These are phyloP conservation scores for Eupithecia dodoneata DNA, from an alignment of 2,888 invertebrate genomes.

Conservation along the genomic window DNA sequence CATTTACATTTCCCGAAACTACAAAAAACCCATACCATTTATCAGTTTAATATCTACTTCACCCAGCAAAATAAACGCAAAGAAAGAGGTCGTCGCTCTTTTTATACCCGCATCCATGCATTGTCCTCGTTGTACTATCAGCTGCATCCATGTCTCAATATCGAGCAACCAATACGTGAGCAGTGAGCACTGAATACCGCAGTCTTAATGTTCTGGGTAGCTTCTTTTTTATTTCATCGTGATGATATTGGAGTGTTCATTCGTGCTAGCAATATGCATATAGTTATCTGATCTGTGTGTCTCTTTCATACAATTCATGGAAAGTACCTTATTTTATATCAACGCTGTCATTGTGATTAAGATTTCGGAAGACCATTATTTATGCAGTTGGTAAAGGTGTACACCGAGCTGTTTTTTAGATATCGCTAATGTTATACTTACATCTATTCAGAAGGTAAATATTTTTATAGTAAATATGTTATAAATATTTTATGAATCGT, in stretches of 20 bases:
- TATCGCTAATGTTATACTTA: neutral
- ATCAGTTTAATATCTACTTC: constrained; percentile 28
- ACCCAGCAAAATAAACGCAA: constrained; percentile 21
- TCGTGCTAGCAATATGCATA: neutral
- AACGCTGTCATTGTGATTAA: too few species aligned
- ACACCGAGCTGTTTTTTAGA: neutral
- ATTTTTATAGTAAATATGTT: neutral
- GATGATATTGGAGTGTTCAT: constrained; percentile 6
- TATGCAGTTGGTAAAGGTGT: too few species aligned
- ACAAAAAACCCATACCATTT: constrained; percentile 26
- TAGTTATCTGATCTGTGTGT: neutral
- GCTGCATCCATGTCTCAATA: constrained; percentile 37
- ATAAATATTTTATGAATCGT: neutral
- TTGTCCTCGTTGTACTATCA: constrained; percentile 32
- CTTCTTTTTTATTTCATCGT: neutral
- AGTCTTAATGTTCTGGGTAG: neutral
- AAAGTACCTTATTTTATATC: neutral
- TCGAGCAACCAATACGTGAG: constrained; percentile 25
- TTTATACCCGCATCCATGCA: constrained; percentile 28
- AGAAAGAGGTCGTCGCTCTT: constrained; percentile 29
- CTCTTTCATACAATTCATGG: neutral
- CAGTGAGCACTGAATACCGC: constrained; percentile 10
- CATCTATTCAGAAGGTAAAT: neutral
- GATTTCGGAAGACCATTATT: neutral
- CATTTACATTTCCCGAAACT: neutral